Evolutionary conservation across 2,113 vertebrate genomes (phyloP).

Genomic region (Ornithorhynchus anatinus): DNA sequence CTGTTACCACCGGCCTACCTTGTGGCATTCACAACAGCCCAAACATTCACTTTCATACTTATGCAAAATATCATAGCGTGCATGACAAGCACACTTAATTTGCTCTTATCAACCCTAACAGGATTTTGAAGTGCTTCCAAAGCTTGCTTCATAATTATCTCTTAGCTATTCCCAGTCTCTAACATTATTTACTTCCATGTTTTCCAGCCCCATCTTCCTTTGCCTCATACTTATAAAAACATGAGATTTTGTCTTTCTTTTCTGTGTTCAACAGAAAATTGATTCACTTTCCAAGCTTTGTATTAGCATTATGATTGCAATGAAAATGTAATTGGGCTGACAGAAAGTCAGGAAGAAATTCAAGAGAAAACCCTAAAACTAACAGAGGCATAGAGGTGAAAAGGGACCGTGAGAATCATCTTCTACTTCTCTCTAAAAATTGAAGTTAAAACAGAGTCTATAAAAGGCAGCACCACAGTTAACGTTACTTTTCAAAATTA

Average conservation of each 20-base stretch:
- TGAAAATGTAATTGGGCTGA: not conserved
- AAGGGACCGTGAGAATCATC: not conserved
- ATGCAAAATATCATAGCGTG: not conserved
- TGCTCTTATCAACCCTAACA: not conserved
- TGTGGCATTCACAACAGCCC: not conserved
- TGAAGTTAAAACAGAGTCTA: too few relatives aligned
- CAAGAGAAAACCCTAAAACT: not conserved
- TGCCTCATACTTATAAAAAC: not conserved
- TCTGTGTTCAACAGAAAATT: conserved; percentile 1
- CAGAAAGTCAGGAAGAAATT: not conserved
- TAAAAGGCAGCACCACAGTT: not conserved
- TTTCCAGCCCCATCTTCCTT: not conserved
- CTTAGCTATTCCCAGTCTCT: not conserved
- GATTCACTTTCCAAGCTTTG: conserved; percentile 6
- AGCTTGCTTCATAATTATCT: too few relatives aligned
- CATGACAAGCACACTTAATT: not conserved
- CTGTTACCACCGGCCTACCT: too few relatives aligned
- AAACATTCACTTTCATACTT: conserved; percentile 7
- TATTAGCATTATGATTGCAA: not conserved
- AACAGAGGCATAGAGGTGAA: not conserved
- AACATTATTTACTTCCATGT: conserved; percentile 15
- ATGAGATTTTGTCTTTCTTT: not conserved
- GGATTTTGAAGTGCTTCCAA: conserved; percentile 1
- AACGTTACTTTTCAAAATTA: conserved; percentile 4
- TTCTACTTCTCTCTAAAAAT: not conserved